A percentile compares a stretch with the other conserved stretches of the same genome.
These are phyloP conservation scores for Neoscelio sp. DNA, from an alignment of 2,888 invertebrate genomes.

Conservation along the genomic window DNA sequence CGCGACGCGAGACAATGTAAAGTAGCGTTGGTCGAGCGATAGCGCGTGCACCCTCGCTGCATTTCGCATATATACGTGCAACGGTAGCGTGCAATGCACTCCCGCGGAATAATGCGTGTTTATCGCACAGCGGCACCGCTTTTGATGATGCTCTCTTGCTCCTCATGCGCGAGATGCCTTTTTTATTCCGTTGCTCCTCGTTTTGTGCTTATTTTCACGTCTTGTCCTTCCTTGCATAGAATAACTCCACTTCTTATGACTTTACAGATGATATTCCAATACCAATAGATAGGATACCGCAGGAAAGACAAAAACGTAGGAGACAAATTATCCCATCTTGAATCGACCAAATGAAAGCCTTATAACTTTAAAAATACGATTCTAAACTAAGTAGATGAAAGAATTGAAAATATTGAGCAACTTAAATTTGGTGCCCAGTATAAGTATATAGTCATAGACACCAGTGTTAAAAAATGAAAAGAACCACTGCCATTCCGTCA, in stretches of 20 bases:
- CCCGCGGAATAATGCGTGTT: constrained; percentile 72
- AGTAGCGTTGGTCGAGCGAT: constrained; percentile 61
- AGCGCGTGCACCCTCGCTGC: constrained; percentile 60
- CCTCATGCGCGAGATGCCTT: constrained; percentile 10
- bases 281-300: too few species aligned
- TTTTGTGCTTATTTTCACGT: constrained; percentile 27
- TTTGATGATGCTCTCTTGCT: constrained; percentile 65
- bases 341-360: too few species aligned
- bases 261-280: constrained; percentile 27
- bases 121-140: constrained; percentile 71
- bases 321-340: too few species aligned
- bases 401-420: too few species aligned
- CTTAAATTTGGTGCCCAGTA: too few species aligned
- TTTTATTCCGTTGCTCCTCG: background rate
- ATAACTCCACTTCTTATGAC: constrained; percentile 33
- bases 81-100: constrained; percentile 70
- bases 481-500: too few species aligned
- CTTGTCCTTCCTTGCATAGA: constrained; percentile 13
- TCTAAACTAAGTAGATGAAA: too few species aligned
- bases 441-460: too few species aligned
- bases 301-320: too few species aligned
- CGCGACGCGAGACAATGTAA: constrained; percentile 66
- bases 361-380: too few species aligned
- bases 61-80: constrained; percentile 63
- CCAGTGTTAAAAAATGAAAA: too few species aligned